A percentile compares a stretch with the other conserved stretches of the same genome.
These are phyloP conservation scores for Drosophila pseudotalamancana DNA, from an alignment of 2,888 invertebrate genomes.

Conservation along the genomic window DNA sequence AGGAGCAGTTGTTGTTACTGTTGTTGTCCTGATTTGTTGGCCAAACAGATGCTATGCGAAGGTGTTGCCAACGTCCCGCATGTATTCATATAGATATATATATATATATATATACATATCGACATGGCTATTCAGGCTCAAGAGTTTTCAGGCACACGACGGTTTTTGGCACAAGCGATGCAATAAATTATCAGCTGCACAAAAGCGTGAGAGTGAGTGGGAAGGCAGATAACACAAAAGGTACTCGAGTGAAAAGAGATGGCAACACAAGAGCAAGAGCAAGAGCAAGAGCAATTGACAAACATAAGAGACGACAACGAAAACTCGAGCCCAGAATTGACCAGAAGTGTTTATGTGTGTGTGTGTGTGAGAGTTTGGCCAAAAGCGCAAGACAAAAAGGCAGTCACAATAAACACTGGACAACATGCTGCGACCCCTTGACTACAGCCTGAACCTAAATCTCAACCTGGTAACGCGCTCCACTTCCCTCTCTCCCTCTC, in stretches of 20 bases:
- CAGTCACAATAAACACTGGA: conserved; percentile 74
- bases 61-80: conserved; percentile 66
- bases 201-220: conserved; percentile 36
- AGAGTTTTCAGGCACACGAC: conserved; percentile 75
- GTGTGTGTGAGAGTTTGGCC: no score
- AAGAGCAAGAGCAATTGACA: conserved; percentile 74
- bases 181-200: conserved; percentile 78
- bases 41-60: conserved; percentile 66
- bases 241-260: conserved; percentile 8
- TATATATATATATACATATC: conserved; percentile 14
- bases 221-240: conserved; percentile 48
- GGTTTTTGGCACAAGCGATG: conserved; percentile 72
- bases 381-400: conserved; percentile 59
- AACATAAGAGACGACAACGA: conserved; percentile 61
- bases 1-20: conserved; percentile 58
- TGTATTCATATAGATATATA: conserved; percentile 19
- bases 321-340: conserved; percentile 49
- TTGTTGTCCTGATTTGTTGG: conserved; percentile 33
- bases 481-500: background rate
- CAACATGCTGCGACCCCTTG: conserved; percentile 77
- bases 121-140: conserved; percentile 39
- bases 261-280: conserved; percentile 66
- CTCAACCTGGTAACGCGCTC: conserved; percentile 33
- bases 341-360: conserved; percentile 73
- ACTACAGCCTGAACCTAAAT: conserved; percentile 48